Conservation (phyloP, 2,113 vertebrate genomes). For the Balaenoptera acutorostrata region DNA sequence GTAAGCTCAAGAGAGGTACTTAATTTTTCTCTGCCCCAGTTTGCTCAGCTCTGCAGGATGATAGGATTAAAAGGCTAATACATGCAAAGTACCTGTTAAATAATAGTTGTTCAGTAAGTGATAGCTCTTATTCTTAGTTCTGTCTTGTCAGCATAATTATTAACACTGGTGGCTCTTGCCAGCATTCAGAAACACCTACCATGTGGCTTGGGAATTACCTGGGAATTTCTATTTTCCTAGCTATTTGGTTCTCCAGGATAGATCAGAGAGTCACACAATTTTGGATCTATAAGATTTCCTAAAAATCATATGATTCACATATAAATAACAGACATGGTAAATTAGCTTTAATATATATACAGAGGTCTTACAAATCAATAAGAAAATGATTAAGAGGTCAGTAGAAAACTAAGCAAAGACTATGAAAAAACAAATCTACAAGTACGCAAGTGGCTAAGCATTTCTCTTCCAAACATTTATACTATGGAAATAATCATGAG, state of each 20-base stretch:
- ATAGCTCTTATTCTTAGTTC: background rate
- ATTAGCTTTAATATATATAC: background rate
- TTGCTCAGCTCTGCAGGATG: background rate
- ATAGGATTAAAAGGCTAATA: background rate
- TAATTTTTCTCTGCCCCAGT: background rate
- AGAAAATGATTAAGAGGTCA: background rate
- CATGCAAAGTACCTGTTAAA: background rate
- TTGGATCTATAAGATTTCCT: background rate
- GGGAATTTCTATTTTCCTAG: background rate
- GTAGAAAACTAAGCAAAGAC: background rate
- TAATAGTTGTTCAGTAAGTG: constrained; percentile 32
- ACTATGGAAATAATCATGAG: no score
- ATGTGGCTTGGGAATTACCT: background rate
- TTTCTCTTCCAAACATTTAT: no score
- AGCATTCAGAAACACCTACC: background rate
- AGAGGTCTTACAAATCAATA: background rate
- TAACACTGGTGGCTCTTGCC: background rate
- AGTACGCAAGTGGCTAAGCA: background rate
- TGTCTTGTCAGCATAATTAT: background rate
- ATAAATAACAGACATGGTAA: background rate
- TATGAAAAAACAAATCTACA: background rate
- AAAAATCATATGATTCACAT: constrained; percentile 1
- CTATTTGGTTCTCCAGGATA: background rate
- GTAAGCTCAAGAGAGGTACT: background rate
- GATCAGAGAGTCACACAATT: background rate